A percentile compares a stretch with the other conserved stretches of the same genome.
Conservation (phyloP, 2,888 invertebrate species). For the Lypha dubia region DNA sequence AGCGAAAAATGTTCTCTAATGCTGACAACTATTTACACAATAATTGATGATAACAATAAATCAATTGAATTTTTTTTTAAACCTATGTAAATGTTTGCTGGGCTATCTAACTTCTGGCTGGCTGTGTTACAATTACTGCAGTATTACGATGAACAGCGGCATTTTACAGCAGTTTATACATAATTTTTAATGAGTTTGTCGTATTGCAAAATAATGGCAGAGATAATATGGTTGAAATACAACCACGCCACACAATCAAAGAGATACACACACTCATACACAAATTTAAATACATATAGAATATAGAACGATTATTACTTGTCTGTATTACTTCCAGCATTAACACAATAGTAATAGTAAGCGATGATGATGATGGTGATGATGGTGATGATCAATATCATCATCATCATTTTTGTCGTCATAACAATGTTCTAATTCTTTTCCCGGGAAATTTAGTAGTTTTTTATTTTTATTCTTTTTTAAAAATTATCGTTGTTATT, state of each 20-base stretch:
- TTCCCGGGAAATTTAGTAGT: slow-evolving; percentile 57
- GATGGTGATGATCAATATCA: slow-evolving; percentile 5
- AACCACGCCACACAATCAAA: slow-evolving; percentile 36
- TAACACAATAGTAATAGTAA: slow-evolving; percentile 3
- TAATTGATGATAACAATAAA: background rate
- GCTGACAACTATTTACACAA: background rate
- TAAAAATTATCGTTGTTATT: slow-evolving; percentile 17
- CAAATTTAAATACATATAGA: slow-evolving; percentile 7
- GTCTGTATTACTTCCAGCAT: slow-evolving; percentile 7
- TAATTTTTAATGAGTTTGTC: slow-evolving; percentile 71
- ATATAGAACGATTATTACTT: background rate
- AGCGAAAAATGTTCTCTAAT: background rate
- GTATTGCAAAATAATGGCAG: slow-evolving; percentile 62
- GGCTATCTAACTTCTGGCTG: slow-evolving; percentile 11
- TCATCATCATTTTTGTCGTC: slow-evolving; percentile 14
- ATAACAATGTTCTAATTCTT: slow-evolving; percentile 64
- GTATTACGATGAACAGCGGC: slow-evolving; percentile 44
- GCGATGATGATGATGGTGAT: background rate
- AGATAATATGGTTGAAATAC: slow-evolving; percentile 62
- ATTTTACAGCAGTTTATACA: slow-evolving; percentile 30
- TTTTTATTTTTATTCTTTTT: slow-evolving; percentile 6
- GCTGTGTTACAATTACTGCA: slow-evolving; percentile 53
- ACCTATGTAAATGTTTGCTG: slow-evolving; percentile 23
- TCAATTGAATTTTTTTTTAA: no score
- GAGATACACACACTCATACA: slow-evolving; percentile 8